phyloP scores from a whole-genome alignment of 2,888 invertebrate genomes.

The Ryuthela nishihirai region DNA sequence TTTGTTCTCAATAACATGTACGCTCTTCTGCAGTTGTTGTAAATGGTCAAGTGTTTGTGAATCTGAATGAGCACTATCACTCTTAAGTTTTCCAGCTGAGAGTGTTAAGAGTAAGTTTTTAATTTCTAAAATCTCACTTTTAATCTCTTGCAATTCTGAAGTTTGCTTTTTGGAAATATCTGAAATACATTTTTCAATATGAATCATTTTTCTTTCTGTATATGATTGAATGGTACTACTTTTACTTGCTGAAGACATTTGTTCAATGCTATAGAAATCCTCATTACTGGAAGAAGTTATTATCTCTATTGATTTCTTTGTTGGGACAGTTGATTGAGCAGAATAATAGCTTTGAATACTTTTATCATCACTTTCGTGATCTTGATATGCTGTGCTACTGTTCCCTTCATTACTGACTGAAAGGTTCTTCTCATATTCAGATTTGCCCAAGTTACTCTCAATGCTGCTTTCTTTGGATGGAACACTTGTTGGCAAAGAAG shows the following conservation, averaged over 20 bases:
- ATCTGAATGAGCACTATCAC: slow-evolving; percentile 21
- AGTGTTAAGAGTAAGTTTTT: slow-evolving; percentile 28
- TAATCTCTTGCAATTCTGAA: slow-evolving; percentile 27
- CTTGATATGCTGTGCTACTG: too few species aligned
- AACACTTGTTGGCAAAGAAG: slow-evolving; percentile 27
- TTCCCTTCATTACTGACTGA: too few species aligned
- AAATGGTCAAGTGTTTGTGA: slow-evolving; percentile 28
- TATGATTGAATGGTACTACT: slow-evolving; percentile 21
- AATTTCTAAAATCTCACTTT: slow-evolving; percentile 22
- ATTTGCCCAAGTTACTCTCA: too few species aligned
- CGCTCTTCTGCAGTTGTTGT: slow-evolving; percentile 31
- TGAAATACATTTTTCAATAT: slow-evolving; percentile 26
- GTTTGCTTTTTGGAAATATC: slow-evolving; percentile 33
- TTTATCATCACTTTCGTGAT: slow-evolving; percentile 34
- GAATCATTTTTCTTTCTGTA: slow-evolving; percentile 24
- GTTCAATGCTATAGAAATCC: slow-evolving; percentile 35
- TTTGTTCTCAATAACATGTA: slow-evolving; percentile 33
- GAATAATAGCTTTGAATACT: slow-evolving; percentile 39
- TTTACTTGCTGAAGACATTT: slow-evolving; percentile 18
- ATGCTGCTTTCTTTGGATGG: slow-evolving; percentile 25
- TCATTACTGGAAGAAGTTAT: slow-evolving; percentile 33
- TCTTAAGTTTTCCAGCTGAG: slow-evolving; percentile 12
- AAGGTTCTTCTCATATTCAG: too few species aligned
- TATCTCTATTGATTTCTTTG: slow-evolving; percentile 20
- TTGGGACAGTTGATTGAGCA: slow-evolving; percentile 30